These are phyloP conservation scores for Plagodis pulveraria DNA, from an alignment of 2,888 invertebrate genomes.

Conservation along the genomic window DNA sequence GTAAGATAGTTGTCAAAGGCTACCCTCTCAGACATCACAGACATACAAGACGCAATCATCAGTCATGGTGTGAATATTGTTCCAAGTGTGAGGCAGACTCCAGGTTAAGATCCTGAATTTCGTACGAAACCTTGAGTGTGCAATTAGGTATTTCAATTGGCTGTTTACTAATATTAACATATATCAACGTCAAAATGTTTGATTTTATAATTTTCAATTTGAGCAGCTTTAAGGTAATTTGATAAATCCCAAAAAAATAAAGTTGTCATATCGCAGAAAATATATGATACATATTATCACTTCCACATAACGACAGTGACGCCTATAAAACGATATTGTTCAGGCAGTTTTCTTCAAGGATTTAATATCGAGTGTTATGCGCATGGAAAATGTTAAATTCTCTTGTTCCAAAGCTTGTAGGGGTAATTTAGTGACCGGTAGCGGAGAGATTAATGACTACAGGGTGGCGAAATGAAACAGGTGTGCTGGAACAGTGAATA, in stretches of 20 bases:
- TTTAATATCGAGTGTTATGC: slow-evolving; percentile 27
- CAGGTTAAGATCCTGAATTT: too few relatives aligned
- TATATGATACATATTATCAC: slow-evolving; percentile 26
- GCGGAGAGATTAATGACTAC: slow-evolving; percentile 24
- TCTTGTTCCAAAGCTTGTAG: slow-evolving; percentile 19
- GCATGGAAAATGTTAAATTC: slow-evolving; percentile 20
- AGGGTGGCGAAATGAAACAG: slow-evolving; percentile 28
- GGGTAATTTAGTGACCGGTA: slow-evolving; percentile 22
- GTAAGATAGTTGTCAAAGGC: too few relatives aligned
- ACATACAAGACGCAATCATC: too few relatives aligned
- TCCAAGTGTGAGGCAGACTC: too few relatives aligned
- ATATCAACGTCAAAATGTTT: too few relatives aligned
- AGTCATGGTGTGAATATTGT: too few relatives aligned
- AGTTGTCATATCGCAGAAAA: slow-evolving; percentile 19
- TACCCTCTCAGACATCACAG: too few relatives aligned
- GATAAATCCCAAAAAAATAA: slow-evolving; percentile 26
- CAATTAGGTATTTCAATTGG: too few relatives aligned
- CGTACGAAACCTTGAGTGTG: too few relatives aligned
- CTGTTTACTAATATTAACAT: too few relatives aligned
- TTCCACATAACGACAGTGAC: slow-evolving; percentile 19
- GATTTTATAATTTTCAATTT: too few relatives aligned
- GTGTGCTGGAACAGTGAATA: slow-evolving; percentile 25
- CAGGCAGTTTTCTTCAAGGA: slow-evolving; percentile 20
- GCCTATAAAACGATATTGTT: slow-evolving; percentile 23
- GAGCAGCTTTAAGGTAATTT: slow-evolving; percentile 18